Percentiles rank a stretch among this genome's conserved stretches.
Evolutionary conservation across 2,888 invertebrate genomes (phyloP).

Genomic region (Drosophila yooni): DNA sequence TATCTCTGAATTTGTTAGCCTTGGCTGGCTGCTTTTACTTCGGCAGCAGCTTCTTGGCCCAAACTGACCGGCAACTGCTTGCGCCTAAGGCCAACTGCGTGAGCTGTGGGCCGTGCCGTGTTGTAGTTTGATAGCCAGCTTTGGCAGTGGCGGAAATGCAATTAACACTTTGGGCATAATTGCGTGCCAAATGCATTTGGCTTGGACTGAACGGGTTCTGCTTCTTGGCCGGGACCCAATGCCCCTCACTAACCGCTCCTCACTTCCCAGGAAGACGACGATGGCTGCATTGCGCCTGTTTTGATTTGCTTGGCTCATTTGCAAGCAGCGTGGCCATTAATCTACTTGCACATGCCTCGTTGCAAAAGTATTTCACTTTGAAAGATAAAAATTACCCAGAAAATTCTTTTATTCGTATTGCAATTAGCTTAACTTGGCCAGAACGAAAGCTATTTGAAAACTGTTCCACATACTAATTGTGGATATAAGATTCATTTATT

Average conservation of each 20-base stretch:
- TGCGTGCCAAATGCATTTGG: constrained; percentile 78
- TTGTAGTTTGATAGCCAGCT: constrained; percentile 52
- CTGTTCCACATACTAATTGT: neutral
- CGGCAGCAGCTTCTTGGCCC: constrained; percentile 31
- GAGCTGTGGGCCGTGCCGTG: constrained; percentile 70
- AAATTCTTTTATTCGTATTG: constrained; percentile 3
- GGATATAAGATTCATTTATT: neutral
- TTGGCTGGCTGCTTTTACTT: constrained; percentile 39
- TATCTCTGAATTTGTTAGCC: constrained; percentile 64
- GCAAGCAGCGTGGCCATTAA: constrained; percentile 62
- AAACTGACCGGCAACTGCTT: constrained; percentile 34
- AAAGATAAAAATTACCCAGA: constrained; percentile 13
- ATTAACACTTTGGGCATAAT: constrained; percentile 80
- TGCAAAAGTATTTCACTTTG: constrained; percentile 1
- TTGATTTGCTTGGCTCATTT: constrained; percentile 73
- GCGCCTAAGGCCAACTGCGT: constrained; percentile 73
- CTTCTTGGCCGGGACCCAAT: constrained; percentile 1
- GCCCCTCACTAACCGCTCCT: neutral
- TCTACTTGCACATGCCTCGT: constrained; percentile 43
- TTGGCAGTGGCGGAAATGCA: constrained; percentile 70
- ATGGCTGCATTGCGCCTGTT: constrained; percentile 49
- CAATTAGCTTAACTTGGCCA: constrained; percentile 4
- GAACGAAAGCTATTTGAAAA: neutral
- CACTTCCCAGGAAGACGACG: neutral
- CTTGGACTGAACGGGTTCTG: constrained; percentile 41